Evolutionary conservation across 2,888 invertebrate species (phyloP).

Genomic region (Lucinisca nassula): DNA sequence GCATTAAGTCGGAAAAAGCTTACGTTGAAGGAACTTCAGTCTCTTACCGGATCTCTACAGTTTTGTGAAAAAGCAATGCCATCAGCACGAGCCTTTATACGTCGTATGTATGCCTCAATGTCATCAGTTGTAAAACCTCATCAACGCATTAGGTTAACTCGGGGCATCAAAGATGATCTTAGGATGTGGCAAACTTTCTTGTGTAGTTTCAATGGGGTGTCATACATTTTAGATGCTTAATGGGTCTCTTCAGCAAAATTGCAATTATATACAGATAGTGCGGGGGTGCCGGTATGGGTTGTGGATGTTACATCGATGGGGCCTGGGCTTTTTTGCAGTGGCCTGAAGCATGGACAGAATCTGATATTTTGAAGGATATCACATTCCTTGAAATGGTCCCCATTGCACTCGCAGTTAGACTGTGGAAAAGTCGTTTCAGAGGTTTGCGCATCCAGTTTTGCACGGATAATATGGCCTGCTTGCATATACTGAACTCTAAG

Average conservation of each 20-base stretch:
- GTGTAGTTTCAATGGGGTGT: background rate
- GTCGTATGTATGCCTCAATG: slow-evolving; percentile 31
- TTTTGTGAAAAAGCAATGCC: slow-evolving; percentile 32
- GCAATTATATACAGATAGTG: background rate
- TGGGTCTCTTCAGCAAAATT: background rate
- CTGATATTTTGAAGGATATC: slow-evolving; percentile 8
- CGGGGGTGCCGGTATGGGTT: background rate
- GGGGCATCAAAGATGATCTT: slow-evolving; percentile 21
- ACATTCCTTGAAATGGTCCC: slow-evolving; percentile 11
- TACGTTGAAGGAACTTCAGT: slow-evolving; percentile 28
- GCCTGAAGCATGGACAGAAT: background rate
- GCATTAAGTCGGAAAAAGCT: slow-evolving; percentile 9
- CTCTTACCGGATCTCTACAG: slow-evolving; percentile 27
- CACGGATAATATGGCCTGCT: slow-evolving; percentile 6
- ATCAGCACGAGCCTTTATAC: slow-evolving; percentile 27
- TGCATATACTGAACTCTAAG: background rate
- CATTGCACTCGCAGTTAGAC: background rate
- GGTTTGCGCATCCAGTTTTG: background rate
- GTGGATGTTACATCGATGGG: background rate
- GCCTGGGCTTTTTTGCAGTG: slow-evolving; percentile 6
- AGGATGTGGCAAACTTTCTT: slow-evolving; percentile 34
- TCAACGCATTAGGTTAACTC: slow-evolving; percentile 29
- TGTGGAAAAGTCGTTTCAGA: background rate
- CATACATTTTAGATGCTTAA: background rate
- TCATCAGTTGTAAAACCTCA: background rate